Evolutionary conservation across 2,113 vertebrate genomes (phyloP).

Genomic region (Pseudorhombus dupliciocellatus): DNA sequence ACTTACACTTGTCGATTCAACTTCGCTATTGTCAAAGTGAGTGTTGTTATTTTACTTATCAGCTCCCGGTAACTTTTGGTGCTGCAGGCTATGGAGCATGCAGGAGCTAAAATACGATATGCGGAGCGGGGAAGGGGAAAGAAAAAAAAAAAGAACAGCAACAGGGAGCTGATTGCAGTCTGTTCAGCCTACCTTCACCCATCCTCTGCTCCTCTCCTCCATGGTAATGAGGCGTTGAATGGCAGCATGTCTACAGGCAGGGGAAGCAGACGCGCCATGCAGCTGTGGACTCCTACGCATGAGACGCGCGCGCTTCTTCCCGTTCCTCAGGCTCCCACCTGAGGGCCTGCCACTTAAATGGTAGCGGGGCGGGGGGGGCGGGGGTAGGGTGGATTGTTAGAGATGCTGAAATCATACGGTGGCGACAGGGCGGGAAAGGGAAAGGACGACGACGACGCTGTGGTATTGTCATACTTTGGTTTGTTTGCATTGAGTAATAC

Average conservation of each 20-base stretch:
- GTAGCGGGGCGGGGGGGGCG: slow-evolving; percentile 40
- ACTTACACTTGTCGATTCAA: slow-evolving; percentile 4
- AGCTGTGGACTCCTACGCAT: slow-evolving; percentile 71
- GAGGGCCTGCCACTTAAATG: slow-evolving; percentile 50
- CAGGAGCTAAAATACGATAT: slow-evolving; percentile 46
- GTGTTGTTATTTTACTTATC: slow-evolving; percentile 21
- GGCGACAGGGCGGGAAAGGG: slow-evolving; percentile 2
- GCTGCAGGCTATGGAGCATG: slow-evolving; percentile 30
- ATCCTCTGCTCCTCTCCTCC: slow-evolving; percentile 58
- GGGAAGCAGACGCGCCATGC: slow-evolving; percentile 66
- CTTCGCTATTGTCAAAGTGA: not conserved
- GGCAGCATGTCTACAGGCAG: slow-evolving; percentile 73
- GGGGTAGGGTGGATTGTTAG: slow-evolving; percentile 30
- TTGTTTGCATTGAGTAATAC: not conserved
- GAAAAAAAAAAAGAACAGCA: slow-evolving; percentile 47
- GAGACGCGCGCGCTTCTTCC: slow-evolving; percentile 29
- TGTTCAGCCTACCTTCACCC: slow-evolving; percentile 66
- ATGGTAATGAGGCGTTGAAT: slow-evolving; percentile 76
- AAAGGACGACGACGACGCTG: slow-evolving; percentile 9
- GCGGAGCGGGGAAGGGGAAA: slow-evolving; percentile 18
- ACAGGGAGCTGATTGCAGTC: slow-evolving; percentile 66
- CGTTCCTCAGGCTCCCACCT: slow-evolving; percentile 57
- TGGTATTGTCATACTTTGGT: slow-evolving; percentile 15
- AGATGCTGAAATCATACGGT: slow-evolving; percentile 23
- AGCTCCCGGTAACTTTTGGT: slow-evolving; percentile 34